phyloP scores from a whole-genome alignment of 2,113 vertebrate species.

The Oncorhynchus kisutch region DNA sequence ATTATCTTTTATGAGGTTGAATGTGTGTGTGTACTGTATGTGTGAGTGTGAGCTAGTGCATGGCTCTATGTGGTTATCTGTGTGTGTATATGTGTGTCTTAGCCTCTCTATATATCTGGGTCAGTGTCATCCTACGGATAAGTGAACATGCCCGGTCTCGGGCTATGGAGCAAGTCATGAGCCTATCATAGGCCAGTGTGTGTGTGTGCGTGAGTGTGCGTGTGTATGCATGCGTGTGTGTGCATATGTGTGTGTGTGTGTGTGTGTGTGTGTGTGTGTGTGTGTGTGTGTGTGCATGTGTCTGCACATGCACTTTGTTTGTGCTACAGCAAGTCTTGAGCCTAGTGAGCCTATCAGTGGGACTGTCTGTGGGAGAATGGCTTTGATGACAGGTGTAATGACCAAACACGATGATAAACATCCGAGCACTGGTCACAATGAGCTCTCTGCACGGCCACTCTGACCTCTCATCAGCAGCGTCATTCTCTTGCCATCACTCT shows the following conservation, averaged over 20 bases:
- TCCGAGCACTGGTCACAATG: too few species aligned
- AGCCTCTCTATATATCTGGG: slow-evolving; percentile 21
- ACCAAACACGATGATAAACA: too few species aligned
- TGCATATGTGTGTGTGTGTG: background rate
- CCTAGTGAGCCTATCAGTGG: too few species aligned
- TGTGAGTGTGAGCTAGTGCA: background rate
- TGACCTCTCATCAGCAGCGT: too few species aligned
- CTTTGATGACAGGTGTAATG: background rate
- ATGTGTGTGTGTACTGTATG: background rate
- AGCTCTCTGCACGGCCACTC: too few species aligned
- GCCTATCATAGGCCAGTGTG: slow-evolving; percentile 40
- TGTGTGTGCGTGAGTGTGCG: slow-evolving; percentile 4
- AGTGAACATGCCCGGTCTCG: slow-evolving; percentile 42
- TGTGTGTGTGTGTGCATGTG: background rate
- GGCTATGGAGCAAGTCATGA: slow-evolving; percentile 53
- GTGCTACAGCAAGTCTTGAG: background rate
- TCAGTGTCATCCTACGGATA: slow-evolving; percentile 23
- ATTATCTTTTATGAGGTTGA: background rate
- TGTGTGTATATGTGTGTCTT: background rate
- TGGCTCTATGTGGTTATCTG: background rate
- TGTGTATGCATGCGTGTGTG: slow-evolving; percentile 3
- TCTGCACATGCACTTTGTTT: too few species aligned
- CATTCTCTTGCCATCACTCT: background rate
- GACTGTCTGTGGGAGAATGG: background rate
- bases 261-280: background rate